A percentile compares a stretch with the other conserved stretches of the same genome.
Evolutionary conservation across 1,140 invertebrate genomes (phyloP).

Genomic region (Eumeta japonica): DNA sequence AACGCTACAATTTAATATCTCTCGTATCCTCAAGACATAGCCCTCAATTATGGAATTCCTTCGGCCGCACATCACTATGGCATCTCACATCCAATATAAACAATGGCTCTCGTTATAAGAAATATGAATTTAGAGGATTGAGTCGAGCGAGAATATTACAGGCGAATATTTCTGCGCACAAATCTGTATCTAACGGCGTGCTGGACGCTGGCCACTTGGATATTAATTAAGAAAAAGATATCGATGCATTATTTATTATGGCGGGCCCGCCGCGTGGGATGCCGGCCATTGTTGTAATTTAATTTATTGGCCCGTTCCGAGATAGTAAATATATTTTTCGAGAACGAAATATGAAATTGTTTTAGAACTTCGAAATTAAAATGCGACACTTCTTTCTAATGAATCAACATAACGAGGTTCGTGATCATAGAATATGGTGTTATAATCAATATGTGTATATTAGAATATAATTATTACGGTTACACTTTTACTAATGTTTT

Average conservation of each 20-base stretch:
- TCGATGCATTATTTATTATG: constrained; percentile 38
- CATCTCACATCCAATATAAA: constrained; percentile 19
- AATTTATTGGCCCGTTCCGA: constrained; percentile 25
- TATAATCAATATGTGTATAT: too few species aligned
- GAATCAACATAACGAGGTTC: too few species aligned
- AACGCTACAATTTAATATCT: constrained; percentile 37
- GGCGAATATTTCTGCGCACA: too few species aligned
- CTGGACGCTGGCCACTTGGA: too few species aligned
- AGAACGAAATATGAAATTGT: too few species aligned
- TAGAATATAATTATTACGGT: too few species aligned
- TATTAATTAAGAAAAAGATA: constrained; percentile 42
- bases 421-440: too few species aligned
- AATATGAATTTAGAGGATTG: constrained; percentile 35
- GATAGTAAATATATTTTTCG: constrained; percentile 19
- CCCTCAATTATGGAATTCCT: constrained; percentile 43
- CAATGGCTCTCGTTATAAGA: constrained; percentile 31
- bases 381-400: too few species aligned
- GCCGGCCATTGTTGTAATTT: constrained; percentile 12
- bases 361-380: too few species aligned
- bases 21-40: constrained; percentile 23
- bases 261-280: constrained; percentile 12
- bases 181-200: too few species aligned
- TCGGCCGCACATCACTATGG: constrained; percentile 18
- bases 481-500: too few species aligned
- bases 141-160: too few species aligned